A percentile compares a stretch with the other conserved stretches of the same genome.
Evolutionary conservation across 2,888 invertebrate species (phyloP).

Genomic region (Nephrotoma guestfalica): DNA sequence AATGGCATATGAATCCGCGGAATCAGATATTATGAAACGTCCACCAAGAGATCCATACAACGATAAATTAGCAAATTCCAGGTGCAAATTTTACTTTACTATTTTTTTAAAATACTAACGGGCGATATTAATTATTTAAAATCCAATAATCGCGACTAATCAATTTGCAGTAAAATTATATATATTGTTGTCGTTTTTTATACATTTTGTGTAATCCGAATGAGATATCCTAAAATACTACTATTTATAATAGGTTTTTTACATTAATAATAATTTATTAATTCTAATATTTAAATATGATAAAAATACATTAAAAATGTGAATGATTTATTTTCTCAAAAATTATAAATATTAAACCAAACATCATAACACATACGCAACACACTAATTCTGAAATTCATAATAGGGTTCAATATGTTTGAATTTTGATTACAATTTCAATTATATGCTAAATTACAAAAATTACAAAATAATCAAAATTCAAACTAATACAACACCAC

Average conservation of each 20-base stretch:
- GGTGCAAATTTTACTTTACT: slow-evolving; percentile 44
- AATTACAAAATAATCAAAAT: neutral
- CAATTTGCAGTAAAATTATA: neutral
- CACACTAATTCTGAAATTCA: neutral
- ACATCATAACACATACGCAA: neutral
- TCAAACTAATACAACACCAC: neutral
- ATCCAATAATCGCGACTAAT: neutral
- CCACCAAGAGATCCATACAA: slow-evolving; percentile 92
- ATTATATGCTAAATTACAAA: neutral
- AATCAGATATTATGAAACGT: slow-evolving; percentile 98
- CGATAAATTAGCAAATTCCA: slow-evolving; percentile 98
- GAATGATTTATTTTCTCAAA: neutral
- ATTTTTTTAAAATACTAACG: neutral
- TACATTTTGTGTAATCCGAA: neutral
- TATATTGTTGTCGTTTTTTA: neutral
- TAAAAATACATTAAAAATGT: neutral
- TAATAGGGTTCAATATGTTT: neutral
- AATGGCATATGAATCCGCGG: slow-evolving; percentile 95
- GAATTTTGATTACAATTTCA: neutral
- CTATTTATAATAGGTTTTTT: neutral
- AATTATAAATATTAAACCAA: neutral
- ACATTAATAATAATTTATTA: neutral
- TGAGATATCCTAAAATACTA: neutral
- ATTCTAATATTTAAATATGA: neutral
- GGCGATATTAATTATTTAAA: neutral